A percentile compares a stretch with the other conserved stretches of the same genome.
Conservation (phyloP, 2,888 invertebrate genomes). For the Drosophila nr. perissopoda region DNA sequence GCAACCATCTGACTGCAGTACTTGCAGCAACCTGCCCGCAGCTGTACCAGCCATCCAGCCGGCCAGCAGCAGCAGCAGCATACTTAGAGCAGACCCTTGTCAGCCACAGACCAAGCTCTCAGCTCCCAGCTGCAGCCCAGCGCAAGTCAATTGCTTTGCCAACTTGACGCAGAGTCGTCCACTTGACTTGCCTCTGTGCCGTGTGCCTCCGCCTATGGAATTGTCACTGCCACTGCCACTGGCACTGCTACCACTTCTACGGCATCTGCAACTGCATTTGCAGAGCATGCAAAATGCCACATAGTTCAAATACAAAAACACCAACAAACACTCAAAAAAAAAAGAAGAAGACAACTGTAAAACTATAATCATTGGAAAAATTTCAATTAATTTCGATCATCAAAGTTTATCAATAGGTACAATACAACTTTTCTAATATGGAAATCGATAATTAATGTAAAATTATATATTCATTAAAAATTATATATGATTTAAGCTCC, state of each 20-base stretch:
- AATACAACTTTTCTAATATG: not conserved
- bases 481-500: not conserved
- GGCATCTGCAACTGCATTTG: slow-evolving; percentile 3
- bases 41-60: not conserved
- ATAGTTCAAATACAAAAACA: not conserved
- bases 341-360: not conserved
- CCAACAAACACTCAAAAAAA: not conserved
- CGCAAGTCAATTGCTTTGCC: slow-evolving; percentile 66
- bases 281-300: slow-evolving; percentile 28
- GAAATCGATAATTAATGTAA: not conserved
- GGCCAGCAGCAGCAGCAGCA: not conserved
- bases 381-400: not conserved
- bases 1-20: slow-evolving; percentile 7
- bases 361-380: not conserved
- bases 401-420: not conserved
- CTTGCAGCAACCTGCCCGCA: slow-evolving; percentile 8
- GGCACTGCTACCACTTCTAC: slow-evolving; percentile 7
- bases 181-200: slow-evolving; percentile 41
- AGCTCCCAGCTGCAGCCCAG: slow-evolving; percentile 8
- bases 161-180: slow-evolving; percentile 68
- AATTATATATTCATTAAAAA: not conserved
- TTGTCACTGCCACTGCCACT: slow-evolving; percentile 18
- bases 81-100: slow-evolving; percentile 17
- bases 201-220: slow-evolving; percentile 18
- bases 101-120: slow-evolving; percentile 1